These are phyloP conservation scores for Sphaerodactylus townsendi DNA, from an alignment of 2,113 vertebrate species.

Conservation along the genomic window DNA sequence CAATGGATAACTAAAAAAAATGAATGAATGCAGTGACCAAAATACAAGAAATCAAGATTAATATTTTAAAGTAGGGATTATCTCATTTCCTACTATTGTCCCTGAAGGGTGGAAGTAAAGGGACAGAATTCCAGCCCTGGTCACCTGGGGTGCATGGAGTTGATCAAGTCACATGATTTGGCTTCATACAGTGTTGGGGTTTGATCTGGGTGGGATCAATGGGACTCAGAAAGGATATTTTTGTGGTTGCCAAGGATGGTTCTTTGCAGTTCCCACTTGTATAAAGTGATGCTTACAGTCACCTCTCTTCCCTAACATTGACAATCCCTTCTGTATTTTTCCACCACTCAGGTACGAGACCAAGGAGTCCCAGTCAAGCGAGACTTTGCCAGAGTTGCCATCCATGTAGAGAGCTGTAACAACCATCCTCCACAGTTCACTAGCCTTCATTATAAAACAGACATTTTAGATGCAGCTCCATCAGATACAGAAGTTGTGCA, in stretches of 20 bases:
- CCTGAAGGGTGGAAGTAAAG: too few species aligned
- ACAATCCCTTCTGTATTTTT: background rate
- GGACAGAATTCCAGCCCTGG: too few species aligned
- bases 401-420: conserved; percentile 87
- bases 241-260: too few species aligned
- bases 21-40: background rate
- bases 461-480: conserved; percentile 72
- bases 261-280: background rate
- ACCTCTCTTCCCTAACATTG: background rate
- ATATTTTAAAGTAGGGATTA: background rate
- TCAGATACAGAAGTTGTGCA: conserved; percentile 83
- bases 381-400: conserved; percentile 86
- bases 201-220: too few species aligned
- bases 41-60: background rate
- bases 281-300: background rate
- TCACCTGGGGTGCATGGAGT: too few species aligned
- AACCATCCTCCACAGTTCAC: conserved; percentile 87
- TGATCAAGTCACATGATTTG: too few species aligned
- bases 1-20: background rate
- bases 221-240: too few species aligned
- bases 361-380: conserved; percentile 93
- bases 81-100: background rate
- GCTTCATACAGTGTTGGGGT: too few species aligned
- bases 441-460: conserved; percentile 80
- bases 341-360: conserved; percentile 85